Evolutionary conservation across 2,888 invertebrate genomes (phyloP), one percentile per base, ranked within the genome.

Genomic region (Lordiphosa fenestrarum): DNA sequence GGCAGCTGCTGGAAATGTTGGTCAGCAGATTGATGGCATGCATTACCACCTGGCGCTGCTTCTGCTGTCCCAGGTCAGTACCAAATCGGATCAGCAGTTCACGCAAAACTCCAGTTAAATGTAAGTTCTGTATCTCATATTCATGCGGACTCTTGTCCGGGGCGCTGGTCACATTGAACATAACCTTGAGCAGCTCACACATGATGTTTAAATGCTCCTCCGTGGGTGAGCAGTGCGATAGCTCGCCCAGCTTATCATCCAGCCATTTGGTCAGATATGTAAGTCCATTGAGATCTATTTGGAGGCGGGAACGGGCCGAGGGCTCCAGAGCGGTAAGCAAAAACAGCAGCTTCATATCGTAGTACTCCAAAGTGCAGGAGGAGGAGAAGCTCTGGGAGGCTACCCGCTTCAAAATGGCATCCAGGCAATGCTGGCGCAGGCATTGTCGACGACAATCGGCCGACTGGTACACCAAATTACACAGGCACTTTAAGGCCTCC

Each of bases 261-360:
- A 96, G 89, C 74, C 93, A 92, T 84, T 93, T 92, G 33, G 92
- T 93, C 63, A 96, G 90, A 84, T 93, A 92, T 47, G 91, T 91
- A 78, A 94, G 91, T 1, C 95, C 95, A 85, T 19, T 92, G 21
- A 94, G 89, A 71, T 95, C 92, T 80, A 92, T 91, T 69, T 92
- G 93, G 0, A 95, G 91, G 81, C 92, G 92, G 13, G 90, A 88
- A 69, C 94, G 92, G 23, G 94, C 92, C 50, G 94, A 92, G 46
- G 92, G 91, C 87, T 94, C 94, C 38, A 97, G 88, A 3, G 97
- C 97, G 19, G 98, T 97, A 52, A 97, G 91, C 50, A 98, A 91
- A 89, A 98, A 98, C 52, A 98, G 89, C 53, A 98, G 91, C 88
- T 96, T 94, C 92, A 96, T 94, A 85, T 98, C 96, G 90, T 94